Base-by-base conservation (phyloP, 2,113 vertebrate species). In the Poecilia latipinna region DNA sequence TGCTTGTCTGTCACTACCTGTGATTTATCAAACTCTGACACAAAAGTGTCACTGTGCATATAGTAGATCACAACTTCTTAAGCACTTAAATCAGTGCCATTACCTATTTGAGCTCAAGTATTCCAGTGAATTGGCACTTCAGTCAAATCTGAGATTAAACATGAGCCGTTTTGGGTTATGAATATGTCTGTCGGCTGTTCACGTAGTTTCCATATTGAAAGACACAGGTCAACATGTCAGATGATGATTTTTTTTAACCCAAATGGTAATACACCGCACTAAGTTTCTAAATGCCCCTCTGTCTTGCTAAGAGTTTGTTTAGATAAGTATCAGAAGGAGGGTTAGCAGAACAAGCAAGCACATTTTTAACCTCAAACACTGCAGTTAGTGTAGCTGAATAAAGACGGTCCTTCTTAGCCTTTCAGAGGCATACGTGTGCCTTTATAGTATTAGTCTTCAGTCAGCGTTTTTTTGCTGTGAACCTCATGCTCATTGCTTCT, bases 351-450 rank as follows among this genome's bases (percentile, higher is more conserved):
- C 79, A 85, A 86, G 83, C 75, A 86, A 84, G 83, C 81, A 51
- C 63, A 93, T 91, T 93, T 93, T 88, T 84, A 84, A 74, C 81
- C 26, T 51, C 72, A 82, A 81, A 68, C 61, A 17, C 26, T 72
- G 64, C 29, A 65, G 26, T 68, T 37, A 44, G 26, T 48, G 26
- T 37, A 3, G 48, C 33, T 0, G 32, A 66, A 79, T 74, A 69
- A 76, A 84, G 35, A 19, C 17, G 1, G 44, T 48, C 44, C 44
- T 60, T 22, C 13, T 37, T 67, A n/a, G 4, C 28, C 78, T 61
- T 24, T 37, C 22, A 51, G 31, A 65, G 2, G 51, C 31, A 15
- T n/a, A n/a, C 31, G 48, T 48, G 13, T 37, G 57, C 35, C 28
- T 24, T 48, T 73, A 76, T 13, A 61, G n/a, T 48, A 65, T 65